Percentiles rank a stretch among this genome's conserved stretches.
Conservation (phyloP, 2,113 vertebrate species). For the Eurypyga helias region DNA sequence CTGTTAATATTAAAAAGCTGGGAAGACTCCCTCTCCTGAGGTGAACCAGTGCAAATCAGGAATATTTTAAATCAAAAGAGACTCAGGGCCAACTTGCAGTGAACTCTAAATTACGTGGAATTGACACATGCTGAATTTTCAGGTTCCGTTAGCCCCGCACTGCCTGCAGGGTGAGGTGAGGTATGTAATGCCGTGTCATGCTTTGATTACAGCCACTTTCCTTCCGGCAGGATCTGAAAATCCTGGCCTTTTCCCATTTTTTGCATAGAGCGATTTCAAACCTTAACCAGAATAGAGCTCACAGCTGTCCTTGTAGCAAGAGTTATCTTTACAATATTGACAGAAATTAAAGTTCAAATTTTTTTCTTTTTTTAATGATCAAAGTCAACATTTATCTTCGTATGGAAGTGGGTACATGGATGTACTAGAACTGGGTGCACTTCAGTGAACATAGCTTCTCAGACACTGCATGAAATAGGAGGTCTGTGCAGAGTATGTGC, state of each 20-base stretch:
- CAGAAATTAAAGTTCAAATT: background rate
- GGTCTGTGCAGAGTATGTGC: background rate
- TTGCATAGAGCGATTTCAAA: background rate
- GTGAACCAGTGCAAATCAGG: slow-evolving; percentile 1
- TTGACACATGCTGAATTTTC: background rate
- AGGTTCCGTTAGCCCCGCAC: background rate
- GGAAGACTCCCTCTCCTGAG: slow-evolving; percentile 2
- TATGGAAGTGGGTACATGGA: background rate
- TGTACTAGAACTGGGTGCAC: background rate
- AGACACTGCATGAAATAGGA: background rate
- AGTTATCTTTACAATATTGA: background rate
- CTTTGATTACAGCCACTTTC: background rate
- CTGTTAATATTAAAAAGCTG: slow-evolving; percentile 27
- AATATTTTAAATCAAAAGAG: slow-evolving; percentile 41
- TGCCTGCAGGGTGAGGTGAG: background rate
- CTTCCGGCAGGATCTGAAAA: background rate
- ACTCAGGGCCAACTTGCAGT: background rate
- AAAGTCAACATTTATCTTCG: background rate
- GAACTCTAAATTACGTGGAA: background rate
- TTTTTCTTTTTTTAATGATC: background rate
- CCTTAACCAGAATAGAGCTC: background rate
- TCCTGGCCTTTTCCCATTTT: background rate
- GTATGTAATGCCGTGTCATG: background rate
- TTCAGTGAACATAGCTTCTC: background rate
- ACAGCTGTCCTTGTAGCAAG: background rate